These are phyloP conservation scores for Trematocara nigrifrons DNA, from an alignment of 2,113 vertebrate genomes.

Conservation along the genomic window DNA sequence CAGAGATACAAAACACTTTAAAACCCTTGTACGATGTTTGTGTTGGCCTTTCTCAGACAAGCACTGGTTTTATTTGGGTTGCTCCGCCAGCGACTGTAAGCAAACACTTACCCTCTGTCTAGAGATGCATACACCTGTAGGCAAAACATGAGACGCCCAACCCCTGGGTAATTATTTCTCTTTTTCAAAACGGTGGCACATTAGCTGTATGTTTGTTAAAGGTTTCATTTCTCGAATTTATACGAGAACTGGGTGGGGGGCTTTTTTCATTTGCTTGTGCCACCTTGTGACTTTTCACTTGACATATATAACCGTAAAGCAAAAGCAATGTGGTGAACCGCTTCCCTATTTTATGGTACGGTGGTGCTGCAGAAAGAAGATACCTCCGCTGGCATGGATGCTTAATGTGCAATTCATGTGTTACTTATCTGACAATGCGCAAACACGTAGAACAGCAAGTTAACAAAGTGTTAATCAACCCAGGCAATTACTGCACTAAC, in stretches of 20 bases:
- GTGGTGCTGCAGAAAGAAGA: not conserved
- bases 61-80: not conserved
- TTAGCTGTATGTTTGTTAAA: not conserved
- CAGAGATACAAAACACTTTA: not conserved
- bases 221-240: not conserved
- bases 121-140: not conserved
- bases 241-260: not conserved
- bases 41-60: not conserved
- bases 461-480: not conserved
- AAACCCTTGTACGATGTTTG: not conserved
- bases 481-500: not conserved
- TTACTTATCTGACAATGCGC: not conserved
- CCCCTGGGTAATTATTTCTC: not conserved
- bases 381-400: not conserved
- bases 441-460: not conserved
- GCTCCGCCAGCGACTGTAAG: not conserved
- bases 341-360: not conserved
- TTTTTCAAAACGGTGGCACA: not conserved
- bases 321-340: not conserved
- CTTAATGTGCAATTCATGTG: not conserved
- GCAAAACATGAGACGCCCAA: not conserved
- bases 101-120: not conserved
- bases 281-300: not conserved
- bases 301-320: not conserved
- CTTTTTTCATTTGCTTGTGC: not conserved